Evolutionary conservation across 2,797 vertebrate species (phyloP).

Genomic region (Syngnathus rostellatus): DNA sequence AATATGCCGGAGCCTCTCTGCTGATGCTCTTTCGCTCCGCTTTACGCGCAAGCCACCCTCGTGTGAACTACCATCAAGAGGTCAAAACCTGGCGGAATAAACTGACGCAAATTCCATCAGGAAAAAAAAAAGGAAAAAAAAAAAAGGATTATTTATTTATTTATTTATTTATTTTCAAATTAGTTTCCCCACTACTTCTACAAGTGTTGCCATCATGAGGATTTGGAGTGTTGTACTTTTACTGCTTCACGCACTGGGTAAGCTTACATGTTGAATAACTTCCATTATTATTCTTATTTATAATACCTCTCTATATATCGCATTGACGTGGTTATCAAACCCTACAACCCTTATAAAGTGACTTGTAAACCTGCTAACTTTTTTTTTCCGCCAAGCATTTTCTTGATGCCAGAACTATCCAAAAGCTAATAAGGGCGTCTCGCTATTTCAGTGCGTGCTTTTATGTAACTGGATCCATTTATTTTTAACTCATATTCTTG

Average conservation of each 20-base stretch:
- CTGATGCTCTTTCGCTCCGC: conserved; percentile 28
- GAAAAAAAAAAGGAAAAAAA: conserved; percentile 2
- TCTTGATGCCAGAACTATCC: conserved; percentile 41
- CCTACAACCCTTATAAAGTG: conserved; percentile 3
- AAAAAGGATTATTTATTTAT: conserved; percentile 19
- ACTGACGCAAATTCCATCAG: background rate
- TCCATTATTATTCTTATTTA: background rate
- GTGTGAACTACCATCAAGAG: background rate
- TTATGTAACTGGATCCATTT: conserved; percentile 74
- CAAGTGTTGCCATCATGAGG: conserved; percentile 54
- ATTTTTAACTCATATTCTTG: conserved; percentile 76
- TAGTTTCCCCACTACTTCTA: background rate
- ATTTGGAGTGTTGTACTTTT: conserved; percentile 52
- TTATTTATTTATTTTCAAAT: background rate
- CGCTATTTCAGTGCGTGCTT: conserved; percentile 69
- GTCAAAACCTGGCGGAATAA: conserved; percentile 20
- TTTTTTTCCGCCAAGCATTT: conserved; percentile 32
- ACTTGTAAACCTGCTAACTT: conserved; percentile 31
- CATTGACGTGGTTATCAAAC: background rate
- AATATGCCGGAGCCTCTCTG: conserved; percentile 22
- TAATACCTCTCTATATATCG: background rate
- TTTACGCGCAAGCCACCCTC: background rate
- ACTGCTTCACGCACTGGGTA: conserved; percentile 64
- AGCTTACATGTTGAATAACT: conserved; percentile 34
- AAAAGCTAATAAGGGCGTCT: conserved; percentile 55